These are phyloP conservation scores for Clitarchus hookeri DNA, from an alignment of 2,888 invertebrate species.

Conservation along the genomic window DNA sequence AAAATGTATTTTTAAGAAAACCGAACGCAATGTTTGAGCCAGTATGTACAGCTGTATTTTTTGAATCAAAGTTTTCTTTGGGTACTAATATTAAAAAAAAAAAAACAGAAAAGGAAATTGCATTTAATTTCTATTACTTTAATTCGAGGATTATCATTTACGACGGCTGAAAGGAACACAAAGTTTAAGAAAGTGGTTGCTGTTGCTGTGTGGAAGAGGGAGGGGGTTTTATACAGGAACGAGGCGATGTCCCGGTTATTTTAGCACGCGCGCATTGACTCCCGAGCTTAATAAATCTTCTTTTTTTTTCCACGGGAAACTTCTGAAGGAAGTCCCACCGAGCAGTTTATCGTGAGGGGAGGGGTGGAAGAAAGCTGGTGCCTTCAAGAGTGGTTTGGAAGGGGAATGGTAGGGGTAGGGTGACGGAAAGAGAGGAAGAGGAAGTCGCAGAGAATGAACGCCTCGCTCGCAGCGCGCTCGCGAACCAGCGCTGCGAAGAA, in stretches of 20 bases:
- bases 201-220: too few species aligned
- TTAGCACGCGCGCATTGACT: constrained; percentile 14
- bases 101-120: not conserved
- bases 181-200: not conserved
- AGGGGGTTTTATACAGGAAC: not conserved
- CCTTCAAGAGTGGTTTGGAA: not conserved
- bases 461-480: not conserved
- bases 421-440: not conserved
- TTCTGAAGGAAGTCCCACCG: constrained; percentile 1
- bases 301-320: not conserved
- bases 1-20: too few species aligned
- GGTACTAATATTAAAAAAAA: not conserved
- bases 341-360: not conserved
- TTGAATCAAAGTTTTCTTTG: not conserved
- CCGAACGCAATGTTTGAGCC: too few species aligned
- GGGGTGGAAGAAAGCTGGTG: not conserved
- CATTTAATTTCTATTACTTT: not conserved
- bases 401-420: not conserved
- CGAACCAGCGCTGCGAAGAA: not conserved
- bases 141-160: not conserved
- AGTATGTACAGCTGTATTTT: not conserved
- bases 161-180: not conserved
- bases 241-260: constrained; percentile 1
- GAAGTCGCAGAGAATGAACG: not conserved
- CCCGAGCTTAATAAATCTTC: not conserved